A percentile compares a stretch with the other conserved stretches of the same genome.
phyloP scores from a whole-genome alignment of 2,888 invertebrate genomes.

The Gastrophysa polygoni region DNA sequence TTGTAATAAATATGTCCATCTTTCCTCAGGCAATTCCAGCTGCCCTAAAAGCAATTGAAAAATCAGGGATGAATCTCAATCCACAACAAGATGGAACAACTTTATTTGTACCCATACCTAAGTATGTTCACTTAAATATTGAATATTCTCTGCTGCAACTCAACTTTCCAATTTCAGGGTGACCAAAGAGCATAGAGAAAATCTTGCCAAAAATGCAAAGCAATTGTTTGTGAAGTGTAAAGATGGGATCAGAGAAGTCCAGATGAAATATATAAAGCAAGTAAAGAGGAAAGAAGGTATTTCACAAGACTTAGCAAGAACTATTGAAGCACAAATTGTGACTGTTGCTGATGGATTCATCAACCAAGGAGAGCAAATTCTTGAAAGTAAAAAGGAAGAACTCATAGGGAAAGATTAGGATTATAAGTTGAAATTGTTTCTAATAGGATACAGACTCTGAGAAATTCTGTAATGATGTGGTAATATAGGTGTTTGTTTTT shows the following conservation, averaged over 20 bases:
- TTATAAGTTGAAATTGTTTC: background rate
- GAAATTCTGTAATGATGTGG: no score
- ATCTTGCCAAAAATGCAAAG: conserved; percentile 87
- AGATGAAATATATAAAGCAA: conserved; percentile 73
- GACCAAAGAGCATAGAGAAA: conserved; percentile 91
- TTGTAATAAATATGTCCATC: conserved; percentile 81
- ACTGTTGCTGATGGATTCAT: conserved; percentile 73
- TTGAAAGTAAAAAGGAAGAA: conserved; percentile 76
- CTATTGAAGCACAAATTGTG: conserved; percentile 72
- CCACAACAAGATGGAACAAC: conserved; percentile 95
- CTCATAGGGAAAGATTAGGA: conserved; percentile 66
- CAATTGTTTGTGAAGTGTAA: conserved; percentile 78
- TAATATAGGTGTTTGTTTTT: no score
- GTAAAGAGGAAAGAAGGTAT: conserved; percentile 72
- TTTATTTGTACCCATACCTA: conserved; percentile 86
- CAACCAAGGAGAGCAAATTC: conserved; percentile 67
- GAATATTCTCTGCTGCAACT: no score
- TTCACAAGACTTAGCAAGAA: conserved; percentile 72
- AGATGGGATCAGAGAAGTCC: conserved; percentile 75
- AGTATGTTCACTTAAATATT: no score
- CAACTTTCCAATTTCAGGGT: no score
- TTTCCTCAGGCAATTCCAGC: conserved; percentile 87
- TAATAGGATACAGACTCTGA: no score
- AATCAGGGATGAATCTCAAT: conserved; percentile 89
- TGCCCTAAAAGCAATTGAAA: conserved; percentile 74